phyloP scores from a whole-genome alignment of 2,888 invertebrate genomes.

The Lasioglossum morio region DNA sequence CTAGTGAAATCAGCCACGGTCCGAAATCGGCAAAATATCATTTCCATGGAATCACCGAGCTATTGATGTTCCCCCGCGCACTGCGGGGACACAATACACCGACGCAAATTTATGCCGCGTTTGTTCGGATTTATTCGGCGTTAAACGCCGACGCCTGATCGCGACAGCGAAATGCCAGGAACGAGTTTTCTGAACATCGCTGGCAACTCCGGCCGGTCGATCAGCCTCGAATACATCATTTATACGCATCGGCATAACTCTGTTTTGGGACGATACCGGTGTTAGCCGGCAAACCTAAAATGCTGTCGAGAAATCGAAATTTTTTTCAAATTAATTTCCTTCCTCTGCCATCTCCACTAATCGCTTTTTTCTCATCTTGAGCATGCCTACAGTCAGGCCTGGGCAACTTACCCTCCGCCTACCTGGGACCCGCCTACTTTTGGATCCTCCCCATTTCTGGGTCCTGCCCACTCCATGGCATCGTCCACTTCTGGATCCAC shows the following conservation, averaged over 20 bases:
- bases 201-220: background rate
- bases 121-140: slow-evolving; percentile 47
- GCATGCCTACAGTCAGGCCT: no score
- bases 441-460: no score
- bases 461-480: no score
- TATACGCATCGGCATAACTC: background rate
- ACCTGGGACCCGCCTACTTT: no score
- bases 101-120: slow-evolving; percentile 27
- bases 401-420: no score
- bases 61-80: slow-evolving; percentile 2
- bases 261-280: background rate
- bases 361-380: no score
- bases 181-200: background rate
- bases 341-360: no score
- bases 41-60: slow-evolving; percentile 5
- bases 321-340: no score
- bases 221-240: slow-evolving; percentile 3
- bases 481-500: no score
- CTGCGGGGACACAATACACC: background rate
- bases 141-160: slow-evolving; percentile 37
- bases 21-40: slow-evolving; percentile 24
- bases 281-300: slow-evolving; percentile 53
- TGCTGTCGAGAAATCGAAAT: slow-evolving; percentile 31
- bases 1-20: slow-evolving; percentile 15
- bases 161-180: background rate